Percentiles rank a stretch among this genome's conserved stretches.
Conservation (phyloP, 2,797 vertebrate genomes). For the Enteromius thamalakanensis region DNA sequence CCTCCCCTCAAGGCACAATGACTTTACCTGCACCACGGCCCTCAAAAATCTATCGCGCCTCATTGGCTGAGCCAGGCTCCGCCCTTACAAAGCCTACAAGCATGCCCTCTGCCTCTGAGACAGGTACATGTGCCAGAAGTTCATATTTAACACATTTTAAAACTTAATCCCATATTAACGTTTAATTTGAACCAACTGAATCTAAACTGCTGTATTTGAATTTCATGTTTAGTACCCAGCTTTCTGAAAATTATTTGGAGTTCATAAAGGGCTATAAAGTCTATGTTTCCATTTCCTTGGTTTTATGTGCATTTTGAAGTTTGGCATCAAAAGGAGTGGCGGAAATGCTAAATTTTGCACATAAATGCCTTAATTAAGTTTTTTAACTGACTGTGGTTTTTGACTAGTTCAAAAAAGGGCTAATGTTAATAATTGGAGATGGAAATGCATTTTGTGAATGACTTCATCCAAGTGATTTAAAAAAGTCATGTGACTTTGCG, state of each 20-base stretch:
- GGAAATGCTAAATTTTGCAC: too few species aligned
- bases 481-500: too few species aligned
- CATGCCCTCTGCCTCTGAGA: slow-evolving; percentile 74
- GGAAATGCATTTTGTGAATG: too few species aligned
- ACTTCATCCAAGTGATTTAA: too few species aligned
- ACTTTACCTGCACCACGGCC: slow-evolving; percentile 40
- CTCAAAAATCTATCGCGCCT: slow-evolving; percentile 57
- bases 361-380: too few species aligned
- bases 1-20: slow-evolving; percentile 40
- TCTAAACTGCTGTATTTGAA: too few species aligned
- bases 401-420: too few species aligned
- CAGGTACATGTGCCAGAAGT: slow-evolving; percentile 67
- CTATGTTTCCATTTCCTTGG: too few species aligned
- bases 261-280: neutral
- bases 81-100: slow-evolving; percentile 73
- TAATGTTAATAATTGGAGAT: too few species aligned
- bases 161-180: neutral
- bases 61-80: slow-evolving; percentile 59
- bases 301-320: too few species aligned
- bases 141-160: neutral
- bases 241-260: neutral
- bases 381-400: too few species aligned
- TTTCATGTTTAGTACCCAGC: neutral
- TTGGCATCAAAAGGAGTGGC: too few species aligned
- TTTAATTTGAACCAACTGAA: neutral